Conservation (phyloP, 64 coral and sea anemone genomes). For the Dendrophyllia cribrosa region DNA sequence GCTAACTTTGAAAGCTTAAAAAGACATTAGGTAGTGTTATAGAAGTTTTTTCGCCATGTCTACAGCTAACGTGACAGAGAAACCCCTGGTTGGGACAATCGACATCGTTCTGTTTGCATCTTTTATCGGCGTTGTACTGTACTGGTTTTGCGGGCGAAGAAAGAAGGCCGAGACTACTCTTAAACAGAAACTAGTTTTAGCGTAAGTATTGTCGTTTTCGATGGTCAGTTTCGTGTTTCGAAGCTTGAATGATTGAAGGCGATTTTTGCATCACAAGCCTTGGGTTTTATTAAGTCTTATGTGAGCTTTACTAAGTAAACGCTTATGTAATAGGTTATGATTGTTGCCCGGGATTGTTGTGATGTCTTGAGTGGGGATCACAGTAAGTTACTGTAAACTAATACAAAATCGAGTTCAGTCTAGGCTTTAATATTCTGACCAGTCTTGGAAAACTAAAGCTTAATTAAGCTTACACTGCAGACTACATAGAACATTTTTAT, state of each 20-base stretch:
- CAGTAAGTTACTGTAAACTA: too few species aligned
- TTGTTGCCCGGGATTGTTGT: too few species aligned
- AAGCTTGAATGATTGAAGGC: background rate
- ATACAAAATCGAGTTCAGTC: too few species aligned
- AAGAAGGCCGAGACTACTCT: slow-evolving; percentile 78
- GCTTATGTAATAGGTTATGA: too few species aligned
- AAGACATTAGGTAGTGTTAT: background rate
- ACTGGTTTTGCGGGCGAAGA: slow-evolving; percentile 94
- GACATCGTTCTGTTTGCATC: slow-evolving; percentile 93
- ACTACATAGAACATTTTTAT: too few species aligned
- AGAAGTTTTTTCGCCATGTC: slow-evolving; percentile 40
- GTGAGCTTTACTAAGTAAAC: too few species aligned
- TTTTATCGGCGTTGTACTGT: slow-evolving; percentile 85
- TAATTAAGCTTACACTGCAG: too few species aligned
- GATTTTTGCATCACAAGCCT: background rate
- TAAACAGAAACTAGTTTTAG: slow-evolving; percentile 48
- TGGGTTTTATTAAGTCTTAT: too few species aligned
- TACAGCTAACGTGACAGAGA: slow-evolving; percentile 65
- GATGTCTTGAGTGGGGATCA: too few species aligned
- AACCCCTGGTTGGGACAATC: slow-evolving; percentile 76
- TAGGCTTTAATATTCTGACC: too few species aligned
- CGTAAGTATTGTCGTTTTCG: slow-evolving; percentile 59
- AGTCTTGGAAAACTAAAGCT: too few species aligned
- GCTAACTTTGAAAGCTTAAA: background rate
- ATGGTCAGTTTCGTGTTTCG: background rate